These are phyloP conservation scores for Schizothorax lantsangensis DNA, from an alignment of 2,797 vertebrate genomes.

Conservation along the genomic window DNA sequence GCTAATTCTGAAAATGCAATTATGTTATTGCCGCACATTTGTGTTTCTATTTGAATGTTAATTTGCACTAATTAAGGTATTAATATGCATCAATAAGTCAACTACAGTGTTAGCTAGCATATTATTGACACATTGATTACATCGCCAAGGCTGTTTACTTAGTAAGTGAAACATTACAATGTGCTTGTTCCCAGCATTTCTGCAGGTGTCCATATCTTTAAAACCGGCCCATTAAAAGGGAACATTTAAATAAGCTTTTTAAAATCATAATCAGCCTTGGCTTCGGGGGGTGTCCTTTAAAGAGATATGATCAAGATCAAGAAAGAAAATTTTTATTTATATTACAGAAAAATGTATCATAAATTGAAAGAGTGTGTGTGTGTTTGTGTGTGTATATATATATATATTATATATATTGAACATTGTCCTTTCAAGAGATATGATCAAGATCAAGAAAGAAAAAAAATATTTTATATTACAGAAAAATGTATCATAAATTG, in stretches of 20 bases:
- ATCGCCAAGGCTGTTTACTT: conserved; percentile 29
- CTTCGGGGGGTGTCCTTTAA: not conserved
- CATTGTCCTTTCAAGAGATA: no score
- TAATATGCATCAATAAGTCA: conserved; percentile 64
- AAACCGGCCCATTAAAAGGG: not conserved
- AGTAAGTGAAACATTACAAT: conserved; percentile 6
- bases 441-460: not conserved
- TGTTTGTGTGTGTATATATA: no score
- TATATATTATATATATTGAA: no score
- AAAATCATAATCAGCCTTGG: not conserved
- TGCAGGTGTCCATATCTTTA: conserved; percentile 19
- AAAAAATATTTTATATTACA: not conserved
- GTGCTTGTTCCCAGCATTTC: conserved; percentile 2
- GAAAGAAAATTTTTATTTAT: not conserved
- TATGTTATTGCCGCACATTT: conserved; percentile 58
- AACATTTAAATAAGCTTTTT: not conserved
- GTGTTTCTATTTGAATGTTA: conserved; percentile 62
- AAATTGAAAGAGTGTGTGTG: no score
- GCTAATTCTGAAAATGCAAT: conserved; percentile 68
- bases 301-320: not conserved
- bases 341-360: not conserved
- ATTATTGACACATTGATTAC: conserved; percentile 53
- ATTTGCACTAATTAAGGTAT: conserved; percentile 65
- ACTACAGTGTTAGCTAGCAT: conserved; percentile 48
- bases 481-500: no score